Evolutionary conservation across 1,140 invertebrate species (phyloP).

Genomic region (Nasonia longicornis): DNA sequence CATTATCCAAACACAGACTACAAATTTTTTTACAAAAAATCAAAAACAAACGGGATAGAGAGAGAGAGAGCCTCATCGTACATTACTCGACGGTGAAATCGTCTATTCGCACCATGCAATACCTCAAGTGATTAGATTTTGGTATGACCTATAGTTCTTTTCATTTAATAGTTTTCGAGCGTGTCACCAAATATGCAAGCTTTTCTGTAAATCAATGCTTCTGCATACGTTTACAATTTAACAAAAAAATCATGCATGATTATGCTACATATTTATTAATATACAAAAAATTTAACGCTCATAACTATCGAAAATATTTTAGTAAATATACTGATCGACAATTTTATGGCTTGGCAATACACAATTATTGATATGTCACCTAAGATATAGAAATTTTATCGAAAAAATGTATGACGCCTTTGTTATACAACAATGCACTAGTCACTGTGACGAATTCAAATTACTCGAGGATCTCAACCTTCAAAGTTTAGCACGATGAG

Average conservation of each 20-base stretch:
- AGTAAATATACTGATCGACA: constrained; percentile 12
- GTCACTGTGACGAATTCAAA: constrained; percentile 10
- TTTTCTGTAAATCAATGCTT: constrained; percentile 13
- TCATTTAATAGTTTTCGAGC: constrained; percentile 25
- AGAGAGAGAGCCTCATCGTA: constrained; percentile 36
- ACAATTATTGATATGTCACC: constrained; percentile 34
- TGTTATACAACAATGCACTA: background rate
- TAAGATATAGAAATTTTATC: constrained; percentile 20
- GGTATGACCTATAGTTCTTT: constrained; percentile 9
- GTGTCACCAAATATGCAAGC: constrained; percentile 17
- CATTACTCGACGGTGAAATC: constrained; percentile 34
- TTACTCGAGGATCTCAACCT: background rate
- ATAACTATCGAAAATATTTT: constrained; percentile 2
- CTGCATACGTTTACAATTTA: constrained; percentile 14
- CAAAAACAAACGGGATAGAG: constrained; percentile 8
- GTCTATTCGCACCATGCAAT: constrained; percentile 7
- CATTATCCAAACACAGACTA: constrained; percentile 39
- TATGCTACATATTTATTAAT: constrained; percentile 17
- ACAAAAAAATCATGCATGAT: constrained; percentile 8
- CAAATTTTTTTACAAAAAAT: constrained; percentile 37
- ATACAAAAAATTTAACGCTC: constrained; percentile 18
- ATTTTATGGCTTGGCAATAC: constrained; percentile 11
- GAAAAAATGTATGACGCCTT: background rate
- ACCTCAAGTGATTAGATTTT: constrained; percentile 13
- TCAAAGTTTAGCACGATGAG: constrained; percentile 36